These are phyloP conservation scores for Morpho helenor DNA, from an alignment of 2,888 invertebrate species.

Conservation along the genomic window DNA sequence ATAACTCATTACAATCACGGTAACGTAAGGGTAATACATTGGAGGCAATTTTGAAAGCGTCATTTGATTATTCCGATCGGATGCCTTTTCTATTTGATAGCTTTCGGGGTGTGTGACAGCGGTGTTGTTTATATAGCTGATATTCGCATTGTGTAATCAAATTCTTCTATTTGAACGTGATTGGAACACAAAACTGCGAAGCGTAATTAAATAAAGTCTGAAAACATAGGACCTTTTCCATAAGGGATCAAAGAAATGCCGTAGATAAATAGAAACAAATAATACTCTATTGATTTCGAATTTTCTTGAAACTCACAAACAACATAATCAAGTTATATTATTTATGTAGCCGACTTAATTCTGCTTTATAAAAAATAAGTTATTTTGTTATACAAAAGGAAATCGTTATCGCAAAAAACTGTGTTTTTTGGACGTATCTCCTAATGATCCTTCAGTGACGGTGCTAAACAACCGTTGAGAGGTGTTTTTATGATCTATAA, in stretches of 20 bases:
- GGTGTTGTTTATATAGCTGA: slow-evolving; percentile 16
- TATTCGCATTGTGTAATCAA: slow-evolving; percentile 19
- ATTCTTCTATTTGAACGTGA: slow-evolving; percentile 17
- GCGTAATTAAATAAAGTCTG: slow-evolving; percentile 21
- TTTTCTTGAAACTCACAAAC: no score
- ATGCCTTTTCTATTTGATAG: slow-evolving; percentile 15
- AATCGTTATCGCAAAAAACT: no score
- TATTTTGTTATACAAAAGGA: no score
- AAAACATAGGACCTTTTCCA: slow-evolving; percentile 12
- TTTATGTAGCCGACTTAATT: no score
- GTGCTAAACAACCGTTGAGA: no score
- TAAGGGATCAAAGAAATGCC: slow-evolving; percentile 17
- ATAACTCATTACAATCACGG: no score
- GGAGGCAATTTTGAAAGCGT: slow-evolving; percentile 6
- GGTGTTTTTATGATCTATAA: no score
- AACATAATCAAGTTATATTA: no score
- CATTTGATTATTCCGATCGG: slow-evolving; percentile 7
- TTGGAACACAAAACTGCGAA: slow-evolving; percentile 15
- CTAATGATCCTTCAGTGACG: no score
- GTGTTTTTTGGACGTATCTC: no score
- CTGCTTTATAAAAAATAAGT: no score
- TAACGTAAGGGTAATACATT: not conserved
- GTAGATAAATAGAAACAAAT: slow-evolving; percentile 11
- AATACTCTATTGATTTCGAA: not conserved
- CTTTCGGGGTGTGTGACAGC: slow-evolving; percentile 11